Evolutionary conservation across 1,140 invertebrate genomes (phyloP).

Genomic region (Archivesica marissinica): DNA sequence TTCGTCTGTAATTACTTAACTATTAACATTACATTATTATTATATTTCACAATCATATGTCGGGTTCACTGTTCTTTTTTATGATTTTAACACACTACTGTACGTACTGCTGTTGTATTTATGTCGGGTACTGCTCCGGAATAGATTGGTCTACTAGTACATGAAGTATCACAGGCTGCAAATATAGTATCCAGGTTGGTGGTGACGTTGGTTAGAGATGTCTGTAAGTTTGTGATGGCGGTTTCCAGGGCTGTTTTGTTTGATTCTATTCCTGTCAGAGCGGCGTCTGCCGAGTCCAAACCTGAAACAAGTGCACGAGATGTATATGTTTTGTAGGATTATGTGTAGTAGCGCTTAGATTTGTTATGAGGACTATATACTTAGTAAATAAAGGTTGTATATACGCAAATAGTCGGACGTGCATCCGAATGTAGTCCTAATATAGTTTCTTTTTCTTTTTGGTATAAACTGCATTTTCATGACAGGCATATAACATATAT

Average conservation of each 20-base stretch:
- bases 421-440: too few relatives aligned
- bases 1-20: too few relatives aligned
- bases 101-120: background rate
- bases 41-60: too few relatives aligned
- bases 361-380: too few relatives aligned
- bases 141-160: slow-evolving; percentile 26
- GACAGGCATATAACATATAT: too few relatives aligned
- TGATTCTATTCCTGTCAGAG: slow-evolving; percentile 15
- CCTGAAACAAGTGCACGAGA: background rate
- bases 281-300: slow-evolving; percentile 18
- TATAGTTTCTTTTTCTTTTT: too few relatives aligned
- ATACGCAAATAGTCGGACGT: too few relatives aligned
- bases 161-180: background rate
- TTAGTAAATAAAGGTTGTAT: too few relatives aligned
- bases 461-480: too few relatives aligned
- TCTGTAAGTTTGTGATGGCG: slow-evolving; percentile 10
- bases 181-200: slow-evolving; percentile 9
- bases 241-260: slow-evolving; percentile 37
- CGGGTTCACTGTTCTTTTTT: too few relatives aligned
- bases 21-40: too few relatives aligned
- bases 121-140: background rate
- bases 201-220: background rate
- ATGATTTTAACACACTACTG: too few relatives aligned
- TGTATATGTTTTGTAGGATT: background rate
- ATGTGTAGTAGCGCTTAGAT: background rate